Evolutionary conservation across 2,113 vertebrate genomes (phyloP).

Genomic region (Bambusicola thoracicus): DNA sequence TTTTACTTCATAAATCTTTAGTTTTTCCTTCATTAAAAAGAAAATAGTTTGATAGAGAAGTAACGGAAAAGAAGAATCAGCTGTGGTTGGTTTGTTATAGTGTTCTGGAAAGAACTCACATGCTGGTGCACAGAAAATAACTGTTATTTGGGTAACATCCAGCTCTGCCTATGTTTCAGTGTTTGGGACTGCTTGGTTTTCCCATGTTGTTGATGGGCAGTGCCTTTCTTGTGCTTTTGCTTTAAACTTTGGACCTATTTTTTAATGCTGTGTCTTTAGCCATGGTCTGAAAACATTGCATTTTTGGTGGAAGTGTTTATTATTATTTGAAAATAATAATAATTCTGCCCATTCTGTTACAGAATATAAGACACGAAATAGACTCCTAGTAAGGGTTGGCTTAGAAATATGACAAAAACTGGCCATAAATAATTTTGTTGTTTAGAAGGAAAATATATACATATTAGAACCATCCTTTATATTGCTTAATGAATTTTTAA

Average conservation of each 20-base stretch:
- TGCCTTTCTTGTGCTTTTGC: neutral
- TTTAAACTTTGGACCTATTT: neutral
- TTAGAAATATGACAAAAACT: neutral
- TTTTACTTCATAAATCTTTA: neutral
- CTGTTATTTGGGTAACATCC: neutral
- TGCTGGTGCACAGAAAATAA: neutral
- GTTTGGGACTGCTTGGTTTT: neutral
- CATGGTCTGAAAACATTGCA: neutral
- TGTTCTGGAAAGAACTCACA: neutral
- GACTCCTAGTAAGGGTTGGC: neutral
- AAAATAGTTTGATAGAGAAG: neutral
- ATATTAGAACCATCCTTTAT: neutral
- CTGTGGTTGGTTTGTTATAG: neutral
- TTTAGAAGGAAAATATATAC: neutral
- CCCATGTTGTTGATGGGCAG: neutral
- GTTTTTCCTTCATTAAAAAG: neutral
- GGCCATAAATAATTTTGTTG: neutral
- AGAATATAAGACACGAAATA: neutral
- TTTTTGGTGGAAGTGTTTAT: neutral
- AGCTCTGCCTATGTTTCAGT: neutral
- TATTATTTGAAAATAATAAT: neutral
- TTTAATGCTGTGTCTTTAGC: neutral
- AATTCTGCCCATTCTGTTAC: neutral
- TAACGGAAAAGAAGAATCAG: neutral
- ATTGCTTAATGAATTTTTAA: neutral